These are phyloP conservation scores for Radopholus similis DNA, from an alignment of 1,140 invertebrate species.

Conservation along the genomic window DNA sequence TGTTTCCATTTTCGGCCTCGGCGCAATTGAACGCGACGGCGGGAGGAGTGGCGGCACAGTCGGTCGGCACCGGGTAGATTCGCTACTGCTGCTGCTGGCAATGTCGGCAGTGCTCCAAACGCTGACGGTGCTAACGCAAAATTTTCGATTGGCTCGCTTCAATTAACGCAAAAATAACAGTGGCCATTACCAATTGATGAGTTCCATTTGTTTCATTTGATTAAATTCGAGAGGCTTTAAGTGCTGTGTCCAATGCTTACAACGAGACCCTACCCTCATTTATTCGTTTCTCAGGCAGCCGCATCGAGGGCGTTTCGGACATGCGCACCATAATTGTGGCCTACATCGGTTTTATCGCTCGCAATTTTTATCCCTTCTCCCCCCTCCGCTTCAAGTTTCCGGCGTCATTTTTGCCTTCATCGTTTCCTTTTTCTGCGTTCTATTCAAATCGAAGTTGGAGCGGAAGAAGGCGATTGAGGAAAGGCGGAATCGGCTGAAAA, in stretches of 20 bases:
- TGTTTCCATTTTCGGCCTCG: constrained; percentile 9
- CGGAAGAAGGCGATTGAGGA: constrained; percentile 39
- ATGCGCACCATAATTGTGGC: constrained; percentile 45
- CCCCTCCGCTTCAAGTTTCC: constrained; percentile 8
- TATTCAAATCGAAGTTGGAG: constrained; percentile 58
- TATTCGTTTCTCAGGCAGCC: background rate
- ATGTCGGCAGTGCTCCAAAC: too few species aligned
- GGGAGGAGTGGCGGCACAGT: too few species aligned
- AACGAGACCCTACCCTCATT: too few species aligned
- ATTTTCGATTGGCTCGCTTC: too few species aligned
- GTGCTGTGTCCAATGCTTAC: too few species aligned
- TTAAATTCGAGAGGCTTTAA: too few species aligned
- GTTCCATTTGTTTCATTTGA: too few species aligned
- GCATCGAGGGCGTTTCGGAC: background rate
- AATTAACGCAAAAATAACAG: too few species aligned
- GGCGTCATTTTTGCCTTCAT: constrained; percentile 58
- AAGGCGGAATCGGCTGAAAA: background rate
- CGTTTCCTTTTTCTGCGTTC: constrained; percentile 50
- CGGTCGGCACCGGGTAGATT: too few species aligned
- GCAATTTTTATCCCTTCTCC: background rate
- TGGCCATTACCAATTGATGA: too few species aligned
- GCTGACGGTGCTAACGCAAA: too few species aligned
- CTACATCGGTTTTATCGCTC: constrained; percentile 41
- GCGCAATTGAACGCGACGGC: background rate
- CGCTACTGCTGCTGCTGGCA: too few species aligned